A percentile compares a stretch with the other conserved stretches of the same genome.
These are phyloP conservation scores for Drosophila nr. medialis DNA, from an alignment of 2,888 invertebrate genomes.

Conservation along the genomic window DNA sequence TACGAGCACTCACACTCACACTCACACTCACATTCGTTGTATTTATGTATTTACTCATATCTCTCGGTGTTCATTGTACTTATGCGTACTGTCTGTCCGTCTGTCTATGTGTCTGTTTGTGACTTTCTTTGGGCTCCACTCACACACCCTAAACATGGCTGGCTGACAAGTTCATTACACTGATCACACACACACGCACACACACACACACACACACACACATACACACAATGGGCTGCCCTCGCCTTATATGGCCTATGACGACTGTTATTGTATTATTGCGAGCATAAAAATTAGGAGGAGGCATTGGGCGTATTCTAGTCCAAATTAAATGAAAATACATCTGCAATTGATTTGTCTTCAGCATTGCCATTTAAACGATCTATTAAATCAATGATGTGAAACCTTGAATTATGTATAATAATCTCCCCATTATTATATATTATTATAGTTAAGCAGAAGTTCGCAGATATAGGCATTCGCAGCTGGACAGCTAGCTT, in stretches of 20 bases:
- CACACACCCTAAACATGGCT: slow-evolving; percentile 73
- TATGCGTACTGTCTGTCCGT: slow-evolving; percentile 32
- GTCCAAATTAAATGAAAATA: slow-evolving; percentile 23
- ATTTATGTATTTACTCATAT: slow-evolving; percentile 37
- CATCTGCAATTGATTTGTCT: slow-evolving; percentile 45
- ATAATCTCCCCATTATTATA: not conserved
- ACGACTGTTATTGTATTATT: slow-evolving; percentile 68
- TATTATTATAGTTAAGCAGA: not conserved
- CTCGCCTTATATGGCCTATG: slow-evolving; percentile 58
- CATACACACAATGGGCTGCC: slow-evolving; percentile 20
- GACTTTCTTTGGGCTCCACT: slow-evolving; percentile 64
- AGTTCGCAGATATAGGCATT: not conserved
- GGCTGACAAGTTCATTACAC: slow-evolving; percentile 78
- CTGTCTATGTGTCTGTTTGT: slow-evolving; percentile 20
- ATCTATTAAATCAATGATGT: slow-evolving; percentile 41
- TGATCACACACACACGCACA: slow-evolving; percentile 14
- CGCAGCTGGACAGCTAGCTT: not conserved
- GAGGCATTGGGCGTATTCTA: slow-evolving; percentile 16
- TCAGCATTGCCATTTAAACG: slow-evolving; percentile 20
- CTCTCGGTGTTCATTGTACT: slow-evolving; percentile 42
- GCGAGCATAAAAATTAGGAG: slow-evolving; percentile 33
- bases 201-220: slow-evolving; percentile 12
- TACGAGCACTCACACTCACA: slow-evolving; percentile 6
- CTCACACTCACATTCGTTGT: slow-evolving; percentile 22
- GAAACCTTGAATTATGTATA: slow-evolving; percentile 14